These are phyloP conservation scores for Vireo griseus DNA, from an alignment of 2,797 vertebrate genomes.

Conservation along the genomic window DNA sequence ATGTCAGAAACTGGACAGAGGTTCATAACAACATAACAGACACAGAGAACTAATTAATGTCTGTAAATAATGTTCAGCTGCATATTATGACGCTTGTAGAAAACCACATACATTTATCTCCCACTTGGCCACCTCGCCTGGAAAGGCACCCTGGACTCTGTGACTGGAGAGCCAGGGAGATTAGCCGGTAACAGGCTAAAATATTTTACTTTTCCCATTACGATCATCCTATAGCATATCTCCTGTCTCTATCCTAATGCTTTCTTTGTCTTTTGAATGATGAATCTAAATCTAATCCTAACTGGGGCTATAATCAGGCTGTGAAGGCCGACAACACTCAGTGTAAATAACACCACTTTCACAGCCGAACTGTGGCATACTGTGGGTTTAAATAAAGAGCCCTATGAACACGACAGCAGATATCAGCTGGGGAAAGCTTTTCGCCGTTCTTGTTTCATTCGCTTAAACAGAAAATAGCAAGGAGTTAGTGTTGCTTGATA, in stretches of 20 bases:
- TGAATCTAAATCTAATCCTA: not conserved
- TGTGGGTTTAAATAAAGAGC: not conserved
- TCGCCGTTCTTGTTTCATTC: not conserved
- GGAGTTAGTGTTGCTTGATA: not conserved
- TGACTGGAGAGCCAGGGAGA: not conserved
- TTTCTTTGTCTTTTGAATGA: not conserved
- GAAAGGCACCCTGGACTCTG: conserved; percentile 7
- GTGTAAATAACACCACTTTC: not conserved
- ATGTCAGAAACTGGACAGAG: conserved; percentile 61
- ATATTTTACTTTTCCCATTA: conserved; percentile 23
- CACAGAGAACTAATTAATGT: conserved; percentile 70
- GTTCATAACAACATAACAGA: conserved; percentile 65
- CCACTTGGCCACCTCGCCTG: conserved; percentile 21
- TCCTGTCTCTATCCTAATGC: not conserved
- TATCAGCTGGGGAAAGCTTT: not conserved
- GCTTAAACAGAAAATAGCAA: not conserved
- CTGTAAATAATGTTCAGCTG: conserved; percentile 70
- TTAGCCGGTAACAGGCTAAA: not conserved
- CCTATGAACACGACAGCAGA: not conserved
- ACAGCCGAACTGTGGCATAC: not conserved
- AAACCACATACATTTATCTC: conserved; percentile 62
- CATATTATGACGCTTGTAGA: conserved; percentile 63
- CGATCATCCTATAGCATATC: not conserved
- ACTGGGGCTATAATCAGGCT: not conserved
- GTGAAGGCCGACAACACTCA: not conserved